Evolutionary conservation across 2,888 invertebrate genomes (phyloP), one percentile per base, ranked within the genome.

Genomic region (Lithodes maja): DNA sequence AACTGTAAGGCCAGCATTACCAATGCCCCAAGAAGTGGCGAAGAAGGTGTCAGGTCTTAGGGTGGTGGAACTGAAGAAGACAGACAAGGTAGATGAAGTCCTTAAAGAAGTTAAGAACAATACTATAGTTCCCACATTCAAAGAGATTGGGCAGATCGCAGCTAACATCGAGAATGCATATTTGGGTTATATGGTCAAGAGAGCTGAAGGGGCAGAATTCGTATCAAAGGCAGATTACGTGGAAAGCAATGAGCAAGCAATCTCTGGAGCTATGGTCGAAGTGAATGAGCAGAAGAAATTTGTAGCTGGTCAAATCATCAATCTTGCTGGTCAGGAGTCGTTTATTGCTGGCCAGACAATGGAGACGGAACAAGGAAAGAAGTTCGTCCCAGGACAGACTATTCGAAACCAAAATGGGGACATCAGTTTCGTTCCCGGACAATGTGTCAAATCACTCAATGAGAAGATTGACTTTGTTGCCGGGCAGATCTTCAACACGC

Each of bases 311-410:
- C 96, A 96, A 94, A 95, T 96, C 92, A 94, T 97, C 1, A 95
- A 95, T 91, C 96, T 96, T 0, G 96, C 96, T 81, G 94, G 95
- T 53, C 95, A 95, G 71, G 94, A 94, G 95, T 83, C 95, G 15
- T 92, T 92, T 79, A 88, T 96, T 68, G 96, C 96, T 54, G 96
- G 96, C 0, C 96, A 96, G 94, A 95, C 95, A 0, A 93, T 96
- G 12, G 94, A 95, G 89, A 96, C 96, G 2, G 93, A 93, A 3
- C 93, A 94, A 75, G 94, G 94, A 2, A 93, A 94, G 68, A 87
- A 90, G 78, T 92, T 92, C 55, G 89, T 92, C 1, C 92, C 92
- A 3, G 92, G 92, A n/a, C 92, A 92, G 81, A 91, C 91, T 12
- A 80, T 92, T 7, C 78, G 89, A 33, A 89, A 90, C 84, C 84